These are phyloP conservation scores for Coreoperca whiteheadi DNA, from an alignment of 2,113 vertebrate species.

Conservation along the genomic window DNA sequence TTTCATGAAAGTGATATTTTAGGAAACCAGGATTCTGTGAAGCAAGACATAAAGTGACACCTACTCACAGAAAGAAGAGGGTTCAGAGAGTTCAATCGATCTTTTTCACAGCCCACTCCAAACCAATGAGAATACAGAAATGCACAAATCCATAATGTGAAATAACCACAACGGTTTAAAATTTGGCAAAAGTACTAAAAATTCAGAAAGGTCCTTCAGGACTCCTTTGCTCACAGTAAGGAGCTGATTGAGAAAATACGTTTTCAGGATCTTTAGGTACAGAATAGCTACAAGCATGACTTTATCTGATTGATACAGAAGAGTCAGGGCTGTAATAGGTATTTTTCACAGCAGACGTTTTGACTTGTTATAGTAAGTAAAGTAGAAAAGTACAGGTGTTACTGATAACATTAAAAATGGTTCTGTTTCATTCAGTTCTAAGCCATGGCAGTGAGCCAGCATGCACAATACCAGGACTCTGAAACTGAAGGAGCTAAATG, in stretches of 20 bases:
- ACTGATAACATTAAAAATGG: not conserved
- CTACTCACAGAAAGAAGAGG: not conserved
- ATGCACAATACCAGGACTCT: too few relatives aligned
- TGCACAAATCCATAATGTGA: not conserved
- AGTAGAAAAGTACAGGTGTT: not conserved
- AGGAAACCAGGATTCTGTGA: not conserved
- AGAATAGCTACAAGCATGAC: not conserved
- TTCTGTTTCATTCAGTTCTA: not conserved
- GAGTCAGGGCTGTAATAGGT: not conserved
- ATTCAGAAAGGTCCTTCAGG: not conserved
- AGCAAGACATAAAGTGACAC: not conserved
- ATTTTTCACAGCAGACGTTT: not conserved
- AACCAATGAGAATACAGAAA: not conserved
- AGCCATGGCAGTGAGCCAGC: not conserved
- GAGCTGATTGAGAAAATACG: not conserved
- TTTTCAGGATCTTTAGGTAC: not conserved
- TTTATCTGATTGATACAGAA: not conserved
- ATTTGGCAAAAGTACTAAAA: not conserved
- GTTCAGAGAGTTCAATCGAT: not conserved
- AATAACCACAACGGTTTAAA: not conserved
- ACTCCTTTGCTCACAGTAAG: not conserved
- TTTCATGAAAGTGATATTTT: slow-evolving; percentile 8
- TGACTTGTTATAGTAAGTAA: not conserved
- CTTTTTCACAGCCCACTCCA: not conserved
- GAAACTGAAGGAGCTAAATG: not conserved